Conservation (phyloP, 2,888 invertebrate species). For the Eueremaeus valkanovi region DNA sequence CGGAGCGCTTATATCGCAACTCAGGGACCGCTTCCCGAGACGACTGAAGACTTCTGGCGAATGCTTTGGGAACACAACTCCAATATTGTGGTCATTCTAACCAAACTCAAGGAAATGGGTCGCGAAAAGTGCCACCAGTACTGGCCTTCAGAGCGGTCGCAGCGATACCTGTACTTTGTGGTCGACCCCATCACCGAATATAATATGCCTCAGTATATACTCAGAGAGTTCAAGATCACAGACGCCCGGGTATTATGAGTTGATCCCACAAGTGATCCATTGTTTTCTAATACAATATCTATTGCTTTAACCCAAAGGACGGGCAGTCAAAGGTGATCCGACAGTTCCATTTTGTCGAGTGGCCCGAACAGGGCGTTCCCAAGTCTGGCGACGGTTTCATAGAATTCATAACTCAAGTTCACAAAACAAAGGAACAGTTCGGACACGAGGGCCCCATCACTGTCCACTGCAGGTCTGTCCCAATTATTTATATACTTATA, state of each 20-base stretch:
- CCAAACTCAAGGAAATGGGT: slow-evolving; percentile 96
- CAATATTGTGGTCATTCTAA: slow-evolving; percentile 97
- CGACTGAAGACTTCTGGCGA: slow-evolving; percentile 98
- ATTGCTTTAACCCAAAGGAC: slow-evolving; percentile 57
- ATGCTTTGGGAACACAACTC: slow-evolving; percentile 99
- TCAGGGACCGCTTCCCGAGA: slow-evolving; percentile 96
- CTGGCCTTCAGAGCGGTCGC: slow-evolving; percentile 90
- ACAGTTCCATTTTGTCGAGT: slow-evolving; percentile 94
- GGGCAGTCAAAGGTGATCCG: slow-evolving; percentile 91
- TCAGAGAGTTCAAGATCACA: slow-evolving; percentile 97
- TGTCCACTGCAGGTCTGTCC: slow-evolving; percentile 80
- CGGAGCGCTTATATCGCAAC: slow-evolving; percentile 92
- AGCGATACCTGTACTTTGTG: slow-evolving; percentile 94
- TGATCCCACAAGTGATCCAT: neutral
- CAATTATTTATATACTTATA: neutral
- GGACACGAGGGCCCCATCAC: slow-evolving; percentile 99
- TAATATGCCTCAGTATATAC: slow-evolving; percentile 96
- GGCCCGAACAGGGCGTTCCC: slow-evolving; percentile 91
- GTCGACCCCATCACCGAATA: slow-evolving; percentile 99
- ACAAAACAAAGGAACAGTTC: slow-evolving; percentile 99
- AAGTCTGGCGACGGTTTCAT: slow-evolving; percentile 98
- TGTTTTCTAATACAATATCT: neutral
- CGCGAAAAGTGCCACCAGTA: slow-evolving; percentile 98
- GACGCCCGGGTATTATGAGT: slow-evolving; percentile 79
- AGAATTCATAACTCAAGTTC: slow-evolving; percentile 98